Evolutionary conservation across 1,140 invertebrate species (phyloP), one percentile per base, ranked within the genome.

Genomic region (Drosophila lacertosa): DNA sequence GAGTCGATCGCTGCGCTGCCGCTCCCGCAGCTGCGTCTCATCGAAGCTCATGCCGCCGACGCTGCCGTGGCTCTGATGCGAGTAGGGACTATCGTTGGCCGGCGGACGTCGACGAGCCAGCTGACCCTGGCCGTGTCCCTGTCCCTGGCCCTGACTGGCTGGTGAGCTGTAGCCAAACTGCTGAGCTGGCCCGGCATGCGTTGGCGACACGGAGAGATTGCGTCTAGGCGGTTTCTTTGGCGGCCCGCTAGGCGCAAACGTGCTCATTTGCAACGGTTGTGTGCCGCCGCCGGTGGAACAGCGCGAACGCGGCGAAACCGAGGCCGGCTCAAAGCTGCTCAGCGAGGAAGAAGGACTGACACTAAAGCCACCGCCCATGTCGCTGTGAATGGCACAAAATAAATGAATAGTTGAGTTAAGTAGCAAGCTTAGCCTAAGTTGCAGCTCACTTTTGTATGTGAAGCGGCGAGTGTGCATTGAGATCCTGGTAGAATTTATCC

Each of bases 151-250:
- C 22, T 90, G 84, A 55, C 90, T 82, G 20, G 89, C 86, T 7
- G 86, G 78, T 4, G 89, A 91, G 20, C 79, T 90, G 55, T 89
- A 89, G 53, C 82, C 78, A 20, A 89, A 89, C 39, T 84, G 84
- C 37, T 84, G 84, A 1, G 64, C 72, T 10, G 90, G 62, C 1
- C 78, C 89, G 7, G 74, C 69, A 13, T 91, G 88, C 6, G 90
- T 91, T 11, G 97, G 97, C 1, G 96, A 97, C 18, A 97, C 95
- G 16, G 96, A 96, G 13, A 97, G 92, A 89, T 97, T 97, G 53
- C 96, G 93, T 40, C 97, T 92, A 0, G 97, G 97, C 53, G 97
- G 96, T 91, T 97, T 97, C 92, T 97, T 97, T 3, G 96, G 96
- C 26, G 96, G 96, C 29, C 95, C 96, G 39, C 95, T 84, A 93